phyloP scores from a whole-genome alignment of 2,888 invertebrate species.

The Ctena decussata region DNA sequence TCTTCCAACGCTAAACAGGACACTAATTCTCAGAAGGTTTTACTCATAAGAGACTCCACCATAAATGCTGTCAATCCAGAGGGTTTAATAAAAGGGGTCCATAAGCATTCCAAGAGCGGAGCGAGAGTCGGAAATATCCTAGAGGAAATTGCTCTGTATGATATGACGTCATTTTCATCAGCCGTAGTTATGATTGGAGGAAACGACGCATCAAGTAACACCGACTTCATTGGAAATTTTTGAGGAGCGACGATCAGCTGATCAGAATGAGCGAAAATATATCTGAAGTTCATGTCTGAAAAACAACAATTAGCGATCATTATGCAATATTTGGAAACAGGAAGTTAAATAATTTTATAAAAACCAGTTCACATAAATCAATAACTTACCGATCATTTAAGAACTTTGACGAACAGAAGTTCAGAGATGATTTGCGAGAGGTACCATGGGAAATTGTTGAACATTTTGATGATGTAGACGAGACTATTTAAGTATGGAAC shows the following conservation, averaged over 20 bases:
- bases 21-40: too few species aligned
- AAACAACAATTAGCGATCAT: neutral
- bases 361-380: neutral
- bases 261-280: too few species aligned
- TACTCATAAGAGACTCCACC: neutral
- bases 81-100: neutral
- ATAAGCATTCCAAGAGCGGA: neutral
- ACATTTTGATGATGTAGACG: neutral
- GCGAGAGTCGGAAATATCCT: neutral
- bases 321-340: neutral
- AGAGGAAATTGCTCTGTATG: neutral
- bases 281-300: neutral
- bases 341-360: neutral
- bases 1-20: too few species aligned
- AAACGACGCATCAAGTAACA: neutral
- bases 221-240: neutral
- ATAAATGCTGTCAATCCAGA: neutral
- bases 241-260: neutral
- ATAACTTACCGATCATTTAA: neutral
- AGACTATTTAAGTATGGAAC: neutral
- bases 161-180: neutral
- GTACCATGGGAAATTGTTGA: neutral
- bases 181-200: neutral
- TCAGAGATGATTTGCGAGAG: neutral
- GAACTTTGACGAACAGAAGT: neutral